Evolutionary conservation across 1,140 invertebrate genomes (phyloP).

Genomic region (Halyomorpha halys): DNA sequence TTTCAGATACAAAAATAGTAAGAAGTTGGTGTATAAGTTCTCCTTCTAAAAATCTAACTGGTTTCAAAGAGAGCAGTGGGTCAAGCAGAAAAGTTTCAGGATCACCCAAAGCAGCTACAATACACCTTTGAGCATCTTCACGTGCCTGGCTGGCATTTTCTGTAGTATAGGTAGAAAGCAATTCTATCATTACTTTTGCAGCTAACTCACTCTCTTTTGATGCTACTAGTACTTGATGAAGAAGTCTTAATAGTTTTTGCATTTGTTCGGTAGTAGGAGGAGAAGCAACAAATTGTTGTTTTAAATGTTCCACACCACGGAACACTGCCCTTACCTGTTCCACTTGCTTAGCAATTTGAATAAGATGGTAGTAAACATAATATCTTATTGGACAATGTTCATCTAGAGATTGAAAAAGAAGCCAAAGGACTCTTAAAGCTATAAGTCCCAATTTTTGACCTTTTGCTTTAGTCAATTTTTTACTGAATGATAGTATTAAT

Average conservation of each 20-base stretch:
- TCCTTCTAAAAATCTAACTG: constrained; percentile 89
- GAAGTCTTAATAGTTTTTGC: constrained; percentile 77
- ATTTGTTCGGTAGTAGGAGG: constrained; percentile 82
- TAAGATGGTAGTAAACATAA: constrained; percentile 82
- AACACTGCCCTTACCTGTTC: constrained; percentile 75
- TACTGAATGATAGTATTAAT: constrained; percentile 81
- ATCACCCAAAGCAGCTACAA: constrained; percentile 86
- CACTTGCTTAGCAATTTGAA: constrained; percentile 49
- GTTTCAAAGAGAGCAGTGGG: constrained; percentile 83
- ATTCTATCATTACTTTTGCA: constrained; percentile 91
- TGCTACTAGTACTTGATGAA: constrained; percentile 77
- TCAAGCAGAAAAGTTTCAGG: constrained; percentile 91
- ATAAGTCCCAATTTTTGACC: constrained; percentile 67
- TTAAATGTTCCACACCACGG: constrained; percentile 66
- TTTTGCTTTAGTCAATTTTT: constrained; percentile 86
- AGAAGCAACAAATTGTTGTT: constrained; percentile 70
- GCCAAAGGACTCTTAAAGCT: constrained; percentile 76
- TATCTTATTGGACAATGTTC: constrained; percentile 74
- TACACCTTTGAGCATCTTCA: constrained; percentile 93
- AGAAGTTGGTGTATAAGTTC: constrained; percentile 91
- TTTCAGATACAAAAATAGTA: constrained; percentile 92
- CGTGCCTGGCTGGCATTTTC: constrained; percentile 93
- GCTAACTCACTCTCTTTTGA: constrained; percentile 73
- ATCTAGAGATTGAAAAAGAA: constrained; percentile 83
- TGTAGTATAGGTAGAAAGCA: constrained; percentile 88